Evolutionary conservation across 2,797 vertebrate genomes (phyloP).

Genomic region (Hafferia zeledoni): DNA sequence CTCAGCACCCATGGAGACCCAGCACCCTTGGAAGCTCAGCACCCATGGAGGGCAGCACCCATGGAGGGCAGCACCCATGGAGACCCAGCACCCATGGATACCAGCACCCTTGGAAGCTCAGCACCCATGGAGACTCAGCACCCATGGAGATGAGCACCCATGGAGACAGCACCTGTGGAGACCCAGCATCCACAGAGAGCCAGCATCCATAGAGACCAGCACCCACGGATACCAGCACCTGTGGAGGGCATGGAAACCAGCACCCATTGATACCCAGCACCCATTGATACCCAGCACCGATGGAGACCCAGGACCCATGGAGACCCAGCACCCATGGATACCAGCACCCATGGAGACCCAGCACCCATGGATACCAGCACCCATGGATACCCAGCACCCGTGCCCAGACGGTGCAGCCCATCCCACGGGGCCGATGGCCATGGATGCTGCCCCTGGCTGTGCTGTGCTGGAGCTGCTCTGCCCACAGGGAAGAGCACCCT

Average conservation of each 20-base stretch:
- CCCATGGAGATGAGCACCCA: rapidly evolving
- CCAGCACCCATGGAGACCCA: not conserved
- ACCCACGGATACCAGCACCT: not conserved
- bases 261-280: not conserved
- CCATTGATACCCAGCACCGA: rapidly evolving
- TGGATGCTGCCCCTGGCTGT: rapidly evolving
- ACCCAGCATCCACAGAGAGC: rapidly evolving
- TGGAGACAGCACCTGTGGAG: too few relatives aligned
- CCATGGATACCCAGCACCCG: rapidly evolving
- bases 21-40: not conserved
- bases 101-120: not conserved
- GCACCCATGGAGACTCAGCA: not conserved
- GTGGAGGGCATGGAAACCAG: too few relatives aligned
- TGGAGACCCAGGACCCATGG: not conserved
- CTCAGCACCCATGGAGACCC: not conserved
- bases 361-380: not conserved
- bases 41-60: not conserved
- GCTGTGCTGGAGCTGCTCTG: rapidly evolving
- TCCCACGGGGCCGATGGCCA: rapidly evolving
- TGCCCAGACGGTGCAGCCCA: not conserved
- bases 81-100: not conserved
- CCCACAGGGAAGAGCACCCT: rapidly evolving
- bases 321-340: not conserved
- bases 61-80: rapidly evolving
- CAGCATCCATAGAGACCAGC: not conserved